phyloP scores from a whole-genome alignment of 2,888 invertebrate genomes.

The Cataglyphis livida region DNA sequence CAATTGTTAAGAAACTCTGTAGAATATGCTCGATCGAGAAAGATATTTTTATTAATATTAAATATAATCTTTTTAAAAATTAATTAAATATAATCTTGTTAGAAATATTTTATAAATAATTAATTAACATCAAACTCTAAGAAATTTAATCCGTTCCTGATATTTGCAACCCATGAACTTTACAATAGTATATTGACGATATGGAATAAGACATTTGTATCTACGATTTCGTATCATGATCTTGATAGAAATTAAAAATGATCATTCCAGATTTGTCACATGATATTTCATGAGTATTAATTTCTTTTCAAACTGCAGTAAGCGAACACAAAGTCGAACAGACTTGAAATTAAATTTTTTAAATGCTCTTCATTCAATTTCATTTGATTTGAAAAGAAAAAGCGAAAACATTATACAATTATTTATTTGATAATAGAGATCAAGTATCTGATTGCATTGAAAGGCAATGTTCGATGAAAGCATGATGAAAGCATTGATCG shows the following conservation, averaged over 20 bases:
- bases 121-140: neutral
- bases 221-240: slow-evolving; percentile 55
- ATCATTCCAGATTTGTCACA: neutral
- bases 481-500: slow-evolving; percentile 42
- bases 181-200: slow-evolving; percentile 40
- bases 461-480: slow-evolving; percentile 5
- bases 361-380: neutral
- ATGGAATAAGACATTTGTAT: slow-evolving; percentile 55
- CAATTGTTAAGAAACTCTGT: neutral
- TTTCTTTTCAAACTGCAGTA: neutral
- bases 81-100: too few relatives aligned
- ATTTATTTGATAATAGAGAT: neutral
- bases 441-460: neutral
- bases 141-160: neutral
- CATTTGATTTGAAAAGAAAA: slow-evolving; percentile 2
- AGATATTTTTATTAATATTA: too few relatives aligned
- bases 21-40: neutral
- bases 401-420: neutral
- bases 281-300: slow-evolving; percentile 22
- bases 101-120: neutral
- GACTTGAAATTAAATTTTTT: neutral
- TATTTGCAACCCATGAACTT: slow-evolving; percentile 15
- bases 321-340: neutral
- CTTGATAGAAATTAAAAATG: neutral
- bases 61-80: too few relatives aligned